Evolutionary conservation across 1,140 invertebrate species (phyloP).

Genomic region (Pachyrhynchus sulphureomaculatus): DNA sequence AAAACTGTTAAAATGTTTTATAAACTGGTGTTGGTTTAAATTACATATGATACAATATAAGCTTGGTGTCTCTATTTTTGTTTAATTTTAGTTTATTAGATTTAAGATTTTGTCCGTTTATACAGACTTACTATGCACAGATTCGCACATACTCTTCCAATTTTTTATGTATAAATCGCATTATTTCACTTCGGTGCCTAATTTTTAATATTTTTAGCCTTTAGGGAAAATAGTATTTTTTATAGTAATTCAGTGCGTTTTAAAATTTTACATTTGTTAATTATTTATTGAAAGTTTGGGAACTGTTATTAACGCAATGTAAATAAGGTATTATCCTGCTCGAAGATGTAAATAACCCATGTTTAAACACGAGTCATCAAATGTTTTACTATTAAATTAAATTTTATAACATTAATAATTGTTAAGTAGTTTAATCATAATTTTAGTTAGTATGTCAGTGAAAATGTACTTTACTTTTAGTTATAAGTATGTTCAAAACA

Average conservation of each 20-base stretch:
- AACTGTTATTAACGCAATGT: constrained; percentile 12
- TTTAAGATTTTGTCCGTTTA: not conserved
- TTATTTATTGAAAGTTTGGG: constrained; percentile 12
- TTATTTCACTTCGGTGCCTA: constrained; percentile 3
- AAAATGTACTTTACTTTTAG: no score
- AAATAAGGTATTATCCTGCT: constrained; percentile 5
- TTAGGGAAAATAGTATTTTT: not conserved
- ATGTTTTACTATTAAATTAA: no score
- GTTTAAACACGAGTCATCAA: no score
- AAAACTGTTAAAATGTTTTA: no score
- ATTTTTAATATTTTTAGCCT: not conserved
- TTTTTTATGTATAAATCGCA: not conserved
- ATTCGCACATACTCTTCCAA: not conserved
- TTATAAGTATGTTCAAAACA: no score
- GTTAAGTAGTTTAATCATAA: no score
- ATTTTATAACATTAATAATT: no score
- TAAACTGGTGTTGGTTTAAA: no score
- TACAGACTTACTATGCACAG: not conserved
- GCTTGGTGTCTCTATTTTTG: not conserved
- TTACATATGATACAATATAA: no score
- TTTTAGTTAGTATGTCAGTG: no score
- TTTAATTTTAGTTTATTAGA: not conserved
- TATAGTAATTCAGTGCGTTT: constrained; percentile 5
- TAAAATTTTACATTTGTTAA: constrained; percentile 20
- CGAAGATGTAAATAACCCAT: constrained; percentile 11